A percentile compares a stretch with the other conserved stretches of the same genome.
Conservation (phyloP, 2,113 vertebrate genomes). For the Peucedramus taeniatus region DNA sequence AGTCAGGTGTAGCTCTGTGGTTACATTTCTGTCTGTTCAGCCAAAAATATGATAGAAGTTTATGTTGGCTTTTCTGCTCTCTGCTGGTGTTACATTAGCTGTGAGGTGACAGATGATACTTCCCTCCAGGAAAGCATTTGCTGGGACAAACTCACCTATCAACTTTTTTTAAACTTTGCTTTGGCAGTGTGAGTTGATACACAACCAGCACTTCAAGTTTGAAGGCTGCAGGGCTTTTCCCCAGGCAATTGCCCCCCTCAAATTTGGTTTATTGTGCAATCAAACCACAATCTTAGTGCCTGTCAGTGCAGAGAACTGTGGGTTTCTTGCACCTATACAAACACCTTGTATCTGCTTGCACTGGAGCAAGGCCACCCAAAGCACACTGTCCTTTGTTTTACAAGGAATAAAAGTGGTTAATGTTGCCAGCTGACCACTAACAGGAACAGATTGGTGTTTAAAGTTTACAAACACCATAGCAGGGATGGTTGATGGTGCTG, state of each 20-base stretch:
- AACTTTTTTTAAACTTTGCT: not conserved
- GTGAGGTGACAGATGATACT: not conserved
- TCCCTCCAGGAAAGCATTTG: not conserved
- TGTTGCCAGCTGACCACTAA: not conserved
- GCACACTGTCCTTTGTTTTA: not conserved
- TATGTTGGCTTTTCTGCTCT: constrained; percentile 8
- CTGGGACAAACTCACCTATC: not conserved
- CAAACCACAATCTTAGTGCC: not conserved
- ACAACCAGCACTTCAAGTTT: not conserved
- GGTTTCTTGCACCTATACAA: not conserved
- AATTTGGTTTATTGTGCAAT: not conserved
- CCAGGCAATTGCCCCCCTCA: not conserved
- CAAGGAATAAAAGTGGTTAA: not conserved
- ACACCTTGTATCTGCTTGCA: not conserved
- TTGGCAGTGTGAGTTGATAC: not conserved
- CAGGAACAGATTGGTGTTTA: not conserved
- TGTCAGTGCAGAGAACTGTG: not conserved
- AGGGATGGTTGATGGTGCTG: not conserved
- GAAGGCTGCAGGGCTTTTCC: not conserved
- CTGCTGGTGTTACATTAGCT: not conserved
- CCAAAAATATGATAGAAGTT: not conserved
- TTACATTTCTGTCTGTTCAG: not conserved
- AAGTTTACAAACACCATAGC: not conserved
- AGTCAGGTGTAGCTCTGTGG: not conserved
- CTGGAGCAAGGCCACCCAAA: not conserved